Conservation (phyloP, 2,888 invertebrate species). For the Spilosoma lubricipeda region DNA sequence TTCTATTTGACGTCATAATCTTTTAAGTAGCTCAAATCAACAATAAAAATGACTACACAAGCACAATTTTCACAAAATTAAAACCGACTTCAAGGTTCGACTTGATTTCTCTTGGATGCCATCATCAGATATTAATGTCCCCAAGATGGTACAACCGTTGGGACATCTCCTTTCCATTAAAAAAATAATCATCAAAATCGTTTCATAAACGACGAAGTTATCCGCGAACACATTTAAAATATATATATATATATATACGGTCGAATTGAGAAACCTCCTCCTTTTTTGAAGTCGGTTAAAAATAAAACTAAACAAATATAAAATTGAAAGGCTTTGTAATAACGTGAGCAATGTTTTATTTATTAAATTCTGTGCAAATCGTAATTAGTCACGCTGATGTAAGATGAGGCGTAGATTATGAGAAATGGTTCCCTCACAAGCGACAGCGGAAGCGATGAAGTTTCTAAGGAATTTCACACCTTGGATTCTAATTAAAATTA, state of each 20-base stretch:
- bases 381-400: constrained; percentile 36
- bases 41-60: background rate
- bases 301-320: background rate
- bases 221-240: too few species aligned
- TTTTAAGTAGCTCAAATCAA: background rate
- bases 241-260: too few species aligned
- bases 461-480: background rate
- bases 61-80: too few species aligned
- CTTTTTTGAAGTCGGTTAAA: too few species aligned
- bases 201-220: too few species aligned
- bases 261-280: too few species aligned
- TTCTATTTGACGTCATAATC: background rate
- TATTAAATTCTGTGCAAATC: constrained; percentile 34
- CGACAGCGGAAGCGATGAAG: constrained; percentile 19
- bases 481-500: background rate
- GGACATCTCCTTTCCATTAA: too few species aligned
- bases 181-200: too few species aligned
- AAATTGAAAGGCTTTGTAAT: constrained; percentile 1
- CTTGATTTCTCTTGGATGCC: too few species aligned
- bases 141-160: too few species aligned
- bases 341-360: constrained; percentile 33
- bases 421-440: constrained; percentile 18
- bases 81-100: too few species aligned
- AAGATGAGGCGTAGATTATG: constrained; percentile 29
- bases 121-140: too few species aligned